A percentile compares a stretch with the other conserved stretches of the same genome.
Evolutionary conservation across 1,140 invertebrate genomes (phyloP).

Genomic region (Bombus superbus): DNA sequence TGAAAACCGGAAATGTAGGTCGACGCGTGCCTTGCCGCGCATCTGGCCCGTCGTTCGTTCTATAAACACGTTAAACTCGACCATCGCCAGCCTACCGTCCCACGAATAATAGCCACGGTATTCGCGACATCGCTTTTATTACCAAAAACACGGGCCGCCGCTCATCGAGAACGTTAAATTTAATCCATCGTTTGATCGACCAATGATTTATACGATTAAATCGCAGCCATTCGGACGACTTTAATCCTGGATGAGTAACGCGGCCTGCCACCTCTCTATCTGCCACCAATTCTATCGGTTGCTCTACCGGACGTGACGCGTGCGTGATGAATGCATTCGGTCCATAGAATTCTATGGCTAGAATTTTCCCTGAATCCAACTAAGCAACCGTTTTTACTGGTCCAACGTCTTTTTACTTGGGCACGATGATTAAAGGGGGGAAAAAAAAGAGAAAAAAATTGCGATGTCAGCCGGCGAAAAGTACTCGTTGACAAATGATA

Average conservation of each 20-base stretch:
- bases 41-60: slow-evolving; percentile 8
- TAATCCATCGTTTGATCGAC: not conserved
- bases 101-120: slow-evolving; percentile 1
- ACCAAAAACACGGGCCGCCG: not conserved
- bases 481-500: slow-evolving; percentile 6
- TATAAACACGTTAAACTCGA: slow-evolving; percentile 9
- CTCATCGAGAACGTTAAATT: not conserved
- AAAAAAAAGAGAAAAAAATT: too few species aligned
- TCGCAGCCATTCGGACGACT: not conserved
- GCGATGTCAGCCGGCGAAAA: not conserved
- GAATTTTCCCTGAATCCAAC: not conserved
- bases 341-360: not conserved
- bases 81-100: not conserved
- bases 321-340: not conserved
- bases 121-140: not conserved
- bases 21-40: not conserved
- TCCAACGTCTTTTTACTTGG: not conserved
- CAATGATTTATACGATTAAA: slow-evolving; percentile 25
- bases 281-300: not conserved
- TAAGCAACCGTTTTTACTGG: not conserved
- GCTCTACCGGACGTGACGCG: not conserved
- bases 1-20: slow-evolving; percentile 32
- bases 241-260: slow-evolving; percentile 37
- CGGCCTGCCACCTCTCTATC: slow-evolving; percentile 3
- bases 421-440: too few species aligned